phyloP scores from a whole-genome alignment of 2,797 vertebrate genomes.

The Falco novaeseelandiae region DNA sequence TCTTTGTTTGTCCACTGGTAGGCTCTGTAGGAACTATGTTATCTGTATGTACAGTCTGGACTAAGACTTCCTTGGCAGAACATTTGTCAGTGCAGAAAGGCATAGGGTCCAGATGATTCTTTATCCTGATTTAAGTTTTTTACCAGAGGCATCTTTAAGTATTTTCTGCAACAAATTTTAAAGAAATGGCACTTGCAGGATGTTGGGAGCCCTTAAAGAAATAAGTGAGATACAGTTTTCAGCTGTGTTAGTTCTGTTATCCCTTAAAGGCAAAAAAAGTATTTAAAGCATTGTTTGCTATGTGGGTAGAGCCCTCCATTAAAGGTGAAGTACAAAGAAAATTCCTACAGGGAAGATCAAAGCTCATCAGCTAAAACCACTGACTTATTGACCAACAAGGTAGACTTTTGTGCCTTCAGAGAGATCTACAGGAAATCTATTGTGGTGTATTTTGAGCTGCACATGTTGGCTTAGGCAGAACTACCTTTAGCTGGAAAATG shows the following conservation, averaged over 20 bases:
- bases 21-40: background rate
- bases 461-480: background rate
- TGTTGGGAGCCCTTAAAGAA: background rate
- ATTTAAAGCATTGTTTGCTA: conserved; percentile 23
- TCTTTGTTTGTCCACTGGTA: background rate
- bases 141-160: background rate
- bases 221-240: background rate
- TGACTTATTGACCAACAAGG: conserved; percentile 5
- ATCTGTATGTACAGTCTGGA: background rate
- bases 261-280: background rate
- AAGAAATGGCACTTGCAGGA: background rate
- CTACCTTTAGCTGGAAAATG: background rate
- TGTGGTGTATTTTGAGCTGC: background rate
- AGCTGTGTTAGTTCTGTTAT: background rate
- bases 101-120: background rate
- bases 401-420: background rate
- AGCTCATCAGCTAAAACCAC: conserved; percentile 14
- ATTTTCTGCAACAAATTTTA: background rate
- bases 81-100: background rate
- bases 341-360: conserved; percentile 35
- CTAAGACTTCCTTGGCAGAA: background rate
- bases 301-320: background rate
- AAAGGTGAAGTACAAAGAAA: conserved; percentile 8
- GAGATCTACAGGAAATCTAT: background rate
- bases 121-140: background rate